These are phyloP conservation scores for Boulengeromyrus knoepffleri DNA, from an alignment of 2,113 vertebrate species.

Conservation along the genomic window DNA sequence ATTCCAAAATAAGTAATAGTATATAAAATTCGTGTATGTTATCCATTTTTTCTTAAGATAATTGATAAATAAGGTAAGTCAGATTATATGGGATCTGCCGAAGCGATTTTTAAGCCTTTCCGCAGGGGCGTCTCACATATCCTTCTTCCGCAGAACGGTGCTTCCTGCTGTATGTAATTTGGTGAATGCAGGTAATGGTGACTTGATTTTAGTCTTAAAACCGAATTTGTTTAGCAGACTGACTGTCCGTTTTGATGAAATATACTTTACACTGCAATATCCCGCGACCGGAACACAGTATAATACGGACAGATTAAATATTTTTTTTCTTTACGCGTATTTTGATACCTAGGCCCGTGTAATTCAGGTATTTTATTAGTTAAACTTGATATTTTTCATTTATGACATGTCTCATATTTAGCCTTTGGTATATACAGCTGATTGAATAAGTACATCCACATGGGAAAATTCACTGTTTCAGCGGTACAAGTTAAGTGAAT, in stretches of 20 bases:
- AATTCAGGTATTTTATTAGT: not conserved
- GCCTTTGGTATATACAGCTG: not conserved
- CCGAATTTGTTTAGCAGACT: not conserved
- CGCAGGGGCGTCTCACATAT: constrained; percentile 28
- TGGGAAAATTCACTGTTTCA: not conserved
- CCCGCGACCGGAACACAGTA: not conserved
- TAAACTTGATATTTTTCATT: not conserved
- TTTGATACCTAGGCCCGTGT: not conserved
- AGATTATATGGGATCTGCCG: constrained; percentile 18
- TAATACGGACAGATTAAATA: not conserved
- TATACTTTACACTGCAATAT: no score
- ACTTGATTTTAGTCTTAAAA: not conserved
- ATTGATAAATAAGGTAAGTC: not conserved
- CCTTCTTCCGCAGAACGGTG: constrained; percentile 27
- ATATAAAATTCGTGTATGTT: not conserved
- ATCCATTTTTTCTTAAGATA: not conserved
- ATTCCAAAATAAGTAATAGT: not conserved
- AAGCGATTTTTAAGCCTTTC: not conserved
- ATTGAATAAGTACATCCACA: not conserved
- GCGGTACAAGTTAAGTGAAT: not conserved
- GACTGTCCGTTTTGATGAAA: not conserved
- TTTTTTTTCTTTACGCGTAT: not conserved
- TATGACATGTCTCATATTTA: not conserved
- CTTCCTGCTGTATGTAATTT: not conserved
- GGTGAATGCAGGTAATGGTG: not conserved